These are phyloP conservation scores for Antitype chi DNA, from an alignment of 2,888 invertebrate genomes.

Conservation along the genomic window DNA sequence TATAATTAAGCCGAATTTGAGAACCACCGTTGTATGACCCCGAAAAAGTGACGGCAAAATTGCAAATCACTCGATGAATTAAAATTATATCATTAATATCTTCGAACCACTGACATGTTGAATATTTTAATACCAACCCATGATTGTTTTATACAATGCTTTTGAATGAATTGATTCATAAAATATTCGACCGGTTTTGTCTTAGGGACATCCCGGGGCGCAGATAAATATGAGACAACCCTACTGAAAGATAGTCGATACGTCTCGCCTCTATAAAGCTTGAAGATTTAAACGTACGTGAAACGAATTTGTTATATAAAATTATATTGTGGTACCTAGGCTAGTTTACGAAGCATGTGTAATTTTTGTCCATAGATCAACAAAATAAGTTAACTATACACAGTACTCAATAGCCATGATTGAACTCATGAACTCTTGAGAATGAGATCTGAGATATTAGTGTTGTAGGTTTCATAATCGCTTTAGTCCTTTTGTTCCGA, in stretches of 20 bases:
- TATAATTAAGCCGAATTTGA: conserved; percentile 31
- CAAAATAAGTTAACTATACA: neutral
- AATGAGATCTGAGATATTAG: neutral
- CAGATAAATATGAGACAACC: conserved; percentile 23
- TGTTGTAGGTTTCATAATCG: neutral
- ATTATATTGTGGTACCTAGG: neutral
- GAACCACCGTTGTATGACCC: conserved; percentile 49
- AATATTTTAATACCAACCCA: neutral
- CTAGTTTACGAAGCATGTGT: neutral
- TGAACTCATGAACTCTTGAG: neutral
- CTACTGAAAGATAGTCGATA: conserved; percentile 37
- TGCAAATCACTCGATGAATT: conserved; percentile 48
- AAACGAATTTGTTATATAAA: conserved; percentile 15
- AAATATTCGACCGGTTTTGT: neutral
- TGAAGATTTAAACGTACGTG: conserved; percentile 28
- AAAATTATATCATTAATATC: conserved; percentile 45
- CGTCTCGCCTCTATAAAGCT: conserved; percentile 45
- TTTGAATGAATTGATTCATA: neutral
- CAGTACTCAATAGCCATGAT: neutral
- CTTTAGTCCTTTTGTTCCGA: neutral
- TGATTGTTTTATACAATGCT: conserved; percentile 18
- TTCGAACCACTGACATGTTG: conserved; percentile 4
- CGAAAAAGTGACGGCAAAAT: conserved; percentile 17
- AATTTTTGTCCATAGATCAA: neutral
- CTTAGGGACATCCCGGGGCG: neutral